Conservation (phyloP, 2,888 invertebrate genomes). For the Brachycybe producta region DNA sequence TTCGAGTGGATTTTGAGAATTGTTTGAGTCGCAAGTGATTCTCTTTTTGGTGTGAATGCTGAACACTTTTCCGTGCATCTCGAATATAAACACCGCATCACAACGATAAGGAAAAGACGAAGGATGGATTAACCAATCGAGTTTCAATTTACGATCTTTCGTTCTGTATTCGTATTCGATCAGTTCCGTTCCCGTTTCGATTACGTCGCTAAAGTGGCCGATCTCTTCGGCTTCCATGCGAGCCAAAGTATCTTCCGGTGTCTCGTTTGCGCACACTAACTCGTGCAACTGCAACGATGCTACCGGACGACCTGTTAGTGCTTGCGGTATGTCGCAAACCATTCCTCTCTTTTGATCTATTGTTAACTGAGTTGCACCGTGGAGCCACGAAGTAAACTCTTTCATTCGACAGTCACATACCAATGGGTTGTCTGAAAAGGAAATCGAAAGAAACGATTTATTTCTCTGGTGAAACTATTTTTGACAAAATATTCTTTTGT, state of each 20-base stretch:
- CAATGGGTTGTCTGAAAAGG: constrained; percentile 4
- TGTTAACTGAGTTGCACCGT: not conserved
- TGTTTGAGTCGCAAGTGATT: not conserved
- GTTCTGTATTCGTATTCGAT: constrained; percentile 1
- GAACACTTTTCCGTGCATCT: not conserved
- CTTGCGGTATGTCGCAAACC: not conserved
- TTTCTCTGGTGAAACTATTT: too few relatives aligned
- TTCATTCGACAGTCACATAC: constrained; percentile 4
- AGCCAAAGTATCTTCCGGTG: not conserved
- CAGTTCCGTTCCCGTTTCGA: not conserved
- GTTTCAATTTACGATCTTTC: not conserved
- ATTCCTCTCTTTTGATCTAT: not conserved
- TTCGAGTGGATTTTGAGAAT: not conserved
- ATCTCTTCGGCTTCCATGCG: constrained; percentile 1
- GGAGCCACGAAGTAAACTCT: constrained; percentile 7
- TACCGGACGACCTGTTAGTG: not conserved
- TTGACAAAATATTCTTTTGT: not conserved
- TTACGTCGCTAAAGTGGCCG: not conserved
- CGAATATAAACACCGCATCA: constrained; percentile 5
- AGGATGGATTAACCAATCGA: not conserved
- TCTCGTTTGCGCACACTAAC: constrained; percentile 6
- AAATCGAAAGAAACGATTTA: not conserved
- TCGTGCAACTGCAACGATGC: not conserved
- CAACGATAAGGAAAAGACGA: constrained; percentile 2
- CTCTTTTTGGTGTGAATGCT: not conserved